Evolutionary conservation across 2,113 vertebrate species (phyloP), one percentile per base, ranked within the genome.

Genomic region (Emydura subglobosa): DNA sequence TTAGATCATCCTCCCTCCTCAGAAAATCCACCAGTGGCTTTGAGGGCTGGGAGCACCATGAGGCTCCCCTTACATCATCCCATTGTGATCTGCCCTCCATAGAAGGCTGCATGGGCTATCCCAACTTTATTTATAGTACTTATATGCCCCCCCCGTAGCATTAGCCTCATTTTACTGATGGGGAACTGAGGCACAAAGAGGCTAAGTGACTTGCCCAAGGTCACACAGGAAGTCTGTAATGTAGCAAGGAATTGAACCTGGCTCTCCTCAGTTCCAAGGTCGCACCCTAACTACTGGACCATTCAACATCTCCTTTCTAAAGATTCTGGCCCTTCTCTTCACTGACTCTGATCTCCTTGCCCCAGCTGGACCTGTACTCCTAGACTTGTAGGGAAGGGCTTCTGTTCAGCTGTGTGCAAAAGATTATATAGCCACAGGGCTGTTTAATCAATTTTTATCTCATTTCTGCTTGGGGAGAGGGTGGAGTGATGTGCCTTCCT

Each of bases 121-220:
- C 31, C 61, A 76, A 87, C 87, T 55, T 31, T 51, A n/a, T 78
- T 82, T 82, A 61, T 84, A 50, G 10, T 72, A 49, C n/a, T n/a
- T 39, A 39, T 72, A 22, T 22, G 14, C 7, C 89, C 92, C 89
- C 96, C 76, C 19, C 3, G 25, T 6, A 92, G 34, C 24, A 10
- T 85, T 87, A 47, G 95, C 84, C 92, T 96, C 83, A 78, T 91
- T 89, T 83, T 72, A 78, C 6, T 29, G 16, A 86, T 13, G 8
- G 1, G 1, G 87, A 3, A 78, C 61, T 80, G 95, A 96, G 84
- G 89, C 85, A 53, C 11, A 79, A 47, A 72, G 21, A 79, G 68
- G 80, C 12, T 22, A 72, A 72, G 16, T 72, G 65, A 39, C 19
- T 25, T 83, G 22, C n/a, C 42, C n/a, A 68, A 86, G 76, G 19